phyloP scores from a whole-genome alignment of 2,888 invertebrate genomes.

The Octonoba sinensis region DNA sequence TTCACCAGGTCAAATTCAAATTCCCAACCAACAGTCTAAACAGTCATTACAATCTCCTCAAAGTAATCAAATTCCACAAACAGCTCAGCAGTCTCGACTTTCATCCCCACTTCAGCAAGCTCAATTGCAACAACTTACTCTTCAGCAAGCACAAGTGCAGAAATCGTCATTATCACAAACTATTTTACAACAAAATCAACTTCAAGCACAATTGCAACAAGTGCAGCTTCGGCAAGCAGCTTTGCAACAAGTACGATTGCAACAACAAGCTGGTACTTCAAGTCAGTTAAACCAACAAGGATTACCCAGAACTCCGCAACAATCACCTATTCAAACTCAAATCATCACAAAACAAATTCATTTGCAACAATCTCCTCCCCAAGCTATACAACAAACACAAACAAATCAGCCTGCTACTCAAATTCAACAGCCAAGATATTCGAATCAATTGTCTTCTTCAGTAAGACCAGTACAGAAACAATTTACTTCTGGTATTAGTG shows the following conservation, averaged over 20 bases:
- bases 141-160: slow-evolving; percentile 37
- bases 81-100: slow-evolving; percentile 30
- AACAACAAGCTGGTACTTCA: slow-evolving; percentile 29
- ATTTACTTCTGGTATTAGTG: slow-evolving; percentile 16
- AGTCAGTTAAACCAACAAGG: slow-evolving; percentile 33
- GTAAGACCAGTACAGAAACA: slow-evolving; percentile 56
- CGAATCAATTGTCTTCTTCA: slow-evolving; percentile 66
- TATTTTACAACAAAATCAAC: slow-evolving; percentile 42
- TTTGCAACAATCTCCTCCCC: slow-evolving; percentile 44
- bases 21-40: slow-evolving; percentile 9
- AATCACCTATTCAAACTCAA: slow-evolving; percentile 39
- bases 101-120: slow-evolving; percentile 39
- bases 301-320: slow-evolving; percentile 21
- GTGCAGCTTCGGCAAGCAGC: slow-evolving; percentile 49
- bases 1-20: slow-evolving; percentile 10
- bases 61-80: slow-evolving; percentile 12
- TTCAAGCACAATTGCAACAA: slow-evolving; percentile 45
- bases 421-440: slow-evolving; percentile 61
- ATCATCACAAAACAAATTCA: slow-evolving; percentile 45
- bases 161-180: slow-evolving; percentile 26
- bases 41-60: slow-evolving; percentile 27
- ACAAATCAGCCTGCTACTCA: slow-evolving; percentile 51
- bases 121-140: slow-evolving; percentile 45
- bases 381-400: slow-evolving; percentile 22
- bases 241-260: slow-evolving; percentile 46